Percentiles rank a stretch among this genome's conserved stretches.
phyloP scores from a whole-genome alignment of 2,888 invertebrate genomes.

The Tachina grossa region DNA sequence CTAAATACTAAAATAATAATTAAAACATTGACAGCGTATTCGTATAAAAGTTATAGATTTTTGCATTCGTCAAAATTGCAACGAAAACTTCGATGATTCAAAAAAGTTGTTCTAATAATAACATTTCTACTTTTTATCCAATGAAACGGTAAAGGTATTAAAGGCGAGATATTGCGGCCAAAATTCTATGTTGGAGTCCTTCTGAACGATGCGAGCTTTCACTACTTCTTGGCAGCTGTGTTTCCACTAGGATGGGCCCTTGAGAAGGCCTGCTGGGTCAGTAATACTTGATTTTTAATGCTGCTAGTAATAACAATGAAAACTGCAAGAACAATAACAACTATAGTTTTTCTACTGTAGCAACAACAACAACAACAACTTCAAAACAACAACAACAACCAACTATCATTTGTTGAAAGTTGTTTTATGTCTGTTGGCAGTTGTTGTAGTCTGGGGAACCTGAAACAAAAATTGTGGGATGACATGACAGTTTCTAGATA shows the following conservation, averaged over 20 bases:
- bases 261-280: not conserved
- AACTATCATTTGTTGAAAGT: conserved; percentile 41
- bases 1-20: too few relatives aligned
- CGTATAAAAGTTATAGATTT: too few relatives aligned
- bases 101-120: too few relatives aligned
- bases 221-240: too few relatives aligned
- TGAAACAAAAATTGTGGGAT: not conserved
- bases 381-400: not conserved
- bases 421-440: conserved; percentile 37
- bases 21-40: too few relatives aligned
- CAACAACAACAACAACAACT: not conserved
- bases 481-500: not conserved
- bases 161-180: too few relatives aligned
- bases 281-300: not conserved
- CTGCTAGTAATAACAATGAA: not conserved
- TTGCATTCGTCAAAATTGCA: too few relatives aligned
- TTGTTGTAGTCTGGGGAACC: not conserved
- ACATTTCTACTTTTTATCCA: too few relatives aligned
- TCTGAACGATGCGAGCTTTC: too few relatives aligned
- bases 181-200: too few relatives aligned
- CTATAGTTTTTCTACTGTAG: conserved; percentile 11
- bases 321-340: not conserved
- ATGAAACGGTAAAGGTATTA: too few relatives aligned
- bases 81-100: too few relatives aligned
- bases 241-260: not conserved